Evolutionary conservation across 2,113 vertebrate genomes (phyloP).

Genomic region (Poeciliopsis occidentalis): DNA sequence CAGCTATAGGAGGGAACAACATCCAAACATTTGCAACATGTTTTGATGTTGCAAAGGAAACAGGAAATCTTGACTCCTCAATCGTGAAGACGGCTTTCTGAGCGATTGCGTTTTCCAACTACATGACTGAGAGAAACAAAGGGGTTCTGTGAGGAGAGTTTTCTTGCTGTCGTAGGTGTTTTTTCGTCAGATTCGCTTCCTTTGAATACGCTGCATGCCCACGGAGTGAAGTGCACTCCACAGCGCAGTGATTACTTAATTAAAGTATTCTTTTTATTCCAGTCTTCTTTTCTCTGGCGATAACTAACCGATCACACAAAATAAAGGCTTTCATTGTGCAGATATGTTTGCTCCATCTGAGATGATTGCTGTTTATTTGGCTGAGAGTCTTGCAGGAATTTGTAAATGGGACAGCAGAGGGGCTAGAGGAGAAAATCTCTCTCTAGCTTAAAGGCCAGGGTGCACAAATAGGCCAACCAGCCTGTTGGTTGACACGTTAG

Average conservation of each 20-base stretch:
- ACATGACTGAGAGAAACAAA: conserved; percentile 41
- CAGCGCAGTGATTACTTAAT: conserved; percentile 62
- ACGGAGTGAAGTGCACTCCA: conserved; percentile 63
- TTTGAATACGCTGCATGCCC: conserved; percentile 48
- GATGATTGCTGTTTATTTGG: conserved; percentile 49
- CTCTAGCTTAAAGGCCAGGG: conserved; percentile 38
- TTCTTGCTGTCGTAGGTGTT: conserved; percentile 53
- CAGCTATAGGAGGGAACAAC: background rate
- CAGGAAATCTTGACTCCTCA: conserved; percentile 31
- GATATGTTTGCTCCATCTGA: conserved; percentile 40
- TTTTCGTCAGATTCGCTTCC: conserved; percentile 62
- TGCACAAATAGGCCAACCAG: conserved; percentile 47
- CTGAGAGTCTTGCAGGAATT: conserved; percentile 49
- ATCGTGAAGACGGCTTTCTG: conserved; percentile 11
- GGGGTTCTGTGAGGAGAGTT: conserved; percentile 27
- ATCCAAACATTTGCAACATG: background rate
- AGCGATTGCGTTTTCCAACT: conserved; percentile 24
- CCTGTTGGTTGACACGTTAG: conserved; percentile 33
- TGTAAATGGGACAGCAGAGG: conserved; percentile 42
- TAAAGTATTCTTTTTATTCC: conserved; percentile 56
- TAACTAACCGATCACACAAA: conserved; percentile 69
- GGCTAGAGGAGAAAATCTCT: conserved; percentile 32
- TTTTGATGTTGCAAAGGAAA: conserved; percentile 31
- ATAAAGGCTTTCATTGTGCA: conserved; percentile 50
- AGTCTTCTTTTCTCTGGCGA: conserved; percentile 47